Percentiles rank a stretch among this genome's conserved stretches.
Evolutionary conservation across 2,113 vertebrate species (phyloP).

Genomic region (Callopanchax toddi): DNA sequence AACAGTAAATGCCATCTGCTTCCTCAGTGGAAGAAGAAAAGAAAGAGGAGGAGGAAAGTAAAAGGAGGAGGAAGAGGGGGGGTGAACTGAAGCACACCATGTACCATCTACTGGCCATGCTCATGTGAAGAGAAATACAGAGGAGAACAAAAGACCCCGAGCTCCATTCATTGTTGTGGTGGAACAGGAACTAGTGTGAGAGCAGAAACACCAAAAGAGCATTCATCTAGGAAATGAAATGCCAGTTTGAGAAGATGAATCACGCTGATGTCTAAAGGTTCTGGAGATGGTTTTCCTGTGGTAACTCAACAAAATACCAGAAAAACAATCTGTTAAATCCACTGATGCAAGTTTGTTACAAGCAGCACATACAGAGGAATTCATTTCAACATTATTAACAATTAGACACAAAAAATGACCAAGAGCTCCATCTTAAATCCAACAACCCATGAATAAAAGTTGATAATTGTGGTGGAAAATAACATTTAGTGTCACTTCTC

Average conservation of each 20-base stretch:
- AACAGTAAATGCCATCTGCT: conserved; percentile 76
- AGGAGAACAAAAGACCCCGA: conserved; percentile 55
- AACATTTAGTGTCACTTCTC: too few relatives aligned
- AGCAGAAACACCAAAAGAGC: conserved; percentile 20
- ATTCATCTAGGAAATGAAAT: conserved; percentile 10
- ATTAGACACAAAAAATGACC: background rate
- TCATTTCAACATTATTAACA: background rate
- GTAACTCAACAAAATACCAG: too few relatives aligned
- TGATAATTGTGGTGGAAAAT: too few relatives aligned
- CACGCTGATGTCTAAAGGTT: background rate
- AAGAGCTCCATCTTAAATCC: background rate
- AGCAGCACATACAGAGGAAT: background rate
- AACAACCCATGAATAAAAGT: background rate
- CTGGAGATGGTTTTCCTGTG: background rate
- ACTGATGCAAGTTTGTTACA: background rate
- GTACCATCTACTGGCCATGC: conserved; percentile 70
- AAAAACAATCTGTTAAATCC: background rate
- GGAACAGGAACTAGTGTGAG: conserved; percentile 35
- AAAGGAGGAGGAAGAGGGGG: conserved; percentile 55
- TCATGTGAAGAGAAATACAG: conserved; percentile 52
- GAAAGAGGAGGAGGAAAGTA: conserved; percentile 59
- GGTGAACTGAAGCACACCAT: conserved; percentile 66
- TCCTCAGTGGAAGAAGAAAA: conserved; percentile 69
- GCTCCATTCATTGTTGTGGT: conserved; percentile 36
- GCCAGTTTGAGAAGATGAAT: conserved; percentile 1